These are phyloP conservation scores for Nothobranchius furzeri DNA, from an alignment of 2,113 vertebrate genomes.

Conservation along the genomic window DNA sequence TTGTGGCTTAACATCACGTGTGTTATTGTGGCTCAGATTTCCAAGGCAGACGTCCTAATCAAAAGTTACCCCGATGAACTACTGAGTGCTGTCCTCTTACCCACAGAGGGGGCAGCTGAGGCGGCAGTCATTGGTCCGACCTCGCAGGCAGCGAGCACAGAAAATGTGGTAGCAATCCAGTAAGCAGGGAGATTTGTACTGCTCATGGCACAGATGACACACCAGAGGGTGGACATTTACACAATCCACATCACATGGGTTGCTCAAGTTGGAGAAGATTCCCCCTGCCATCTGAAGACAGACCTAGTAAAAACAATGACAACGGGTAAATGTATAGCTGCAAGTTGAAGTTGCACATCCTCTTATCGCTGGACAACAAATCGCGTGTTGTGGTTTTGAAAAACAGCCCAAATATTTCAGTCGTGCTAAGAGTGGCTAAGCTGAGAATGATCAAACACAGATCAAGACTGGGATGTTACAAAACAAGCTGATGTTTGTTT, in stretches of 20 bases:
- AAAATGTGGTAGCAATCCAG: slow-evolving; percentile 94
- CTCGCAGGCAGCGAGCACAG: slow-evolving; percentile 87
- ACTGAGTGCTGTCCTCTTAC: slow-evolving; percentile 72
- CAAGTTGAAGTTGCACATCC: neutral
- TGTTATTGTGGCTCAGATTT: neutral
- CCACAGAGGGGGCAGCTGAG: slow-evolving; percentile 89
- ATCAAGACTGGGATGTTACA: neutral
- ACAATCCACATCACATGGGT: slow-evolving; percentile 79
- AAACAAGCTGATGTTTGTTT: neutral
- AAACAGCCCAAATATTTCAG: slow-evolving; percentile 3
- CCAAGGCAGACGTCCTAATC: neutral
- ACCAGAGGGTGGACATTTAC: slow-evolving; percentile 85
- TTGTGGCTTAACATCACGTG: neutral
- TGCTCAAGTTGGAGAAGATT: slow-evolving; percentile 82
- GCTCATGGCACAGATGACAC: slow-evolving; percentile 88
- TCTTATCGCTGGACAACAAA: neutral
- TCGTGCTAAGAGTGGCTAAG: neutral
- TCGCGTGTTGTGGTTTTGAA: neutral
- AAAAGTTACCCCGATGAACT: neutral
- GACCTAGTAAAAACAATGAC: neutral
- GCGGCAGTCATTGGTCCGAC: slow-evolving; percentile 78
- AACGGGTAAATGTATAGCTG: neutral
- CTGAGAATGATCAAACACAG: neutral
- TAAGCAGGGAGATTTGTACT: slow-evolving; percentile 88
- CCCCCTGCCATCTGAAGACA: slow-evolving; percentile 84